These are phyloP conservation scores for Henicopernis longicauda DNA, from an alignment of 2,113 vertebrate species.

Conservation along the genomic window DNA sequence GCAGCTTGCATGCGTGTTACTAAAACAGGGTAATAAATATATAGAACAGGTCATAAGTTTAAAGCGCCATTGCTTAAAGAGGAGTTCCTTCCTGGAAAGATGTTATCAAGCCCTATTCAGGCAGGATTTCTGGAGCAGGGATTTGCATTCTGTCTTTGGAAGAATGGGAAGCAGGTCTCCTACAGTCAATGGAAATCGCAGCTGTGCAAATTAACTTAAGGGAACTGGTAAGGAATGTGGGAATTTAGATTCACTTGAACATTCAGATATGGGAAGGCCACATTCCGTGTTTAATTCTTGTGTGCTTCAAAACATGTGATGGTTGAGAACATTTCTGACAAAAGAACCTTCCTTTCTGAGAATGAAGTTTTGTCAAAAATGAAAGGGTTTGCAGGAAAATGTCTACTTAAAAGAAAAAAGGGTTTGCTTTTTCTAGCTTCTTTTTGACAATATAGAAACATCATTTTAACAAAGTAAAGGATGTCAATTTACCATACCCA, in stretches of 20 bases:
- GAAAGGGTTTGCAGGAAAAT: constrained; percentile 12
- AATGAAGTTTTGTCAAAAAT: constrained; percentile 31
- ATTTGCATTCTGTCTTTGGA: not conserved
- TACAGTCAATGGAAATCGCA: not conserved
- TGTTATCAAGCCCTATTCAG: constrained; percentile 5
- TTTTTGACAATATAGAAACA: constrained; percentile 28
- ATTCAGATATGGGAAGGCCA: not conserved
- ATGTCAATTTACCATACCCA: not conserved
- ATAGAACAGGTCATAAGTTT: not conserved
- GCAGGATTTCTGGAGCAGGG: not conserved
- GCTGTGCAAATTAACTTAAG: not conserved
- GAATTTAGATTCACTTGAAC: not conserved
- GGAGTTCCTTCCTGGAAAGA: constrained; percentile 29
- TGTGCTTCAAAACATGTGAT: not conserved
- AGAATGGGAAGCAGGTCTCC: not conserved
- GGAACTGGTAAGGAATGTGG: not conserved
- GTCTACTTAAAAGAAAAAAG: not conserved
- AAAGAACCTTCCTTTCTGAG: constrained; percentile 14
- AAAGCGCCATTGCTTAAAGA: not conserved
- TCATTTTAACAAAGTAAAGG: constrained; percentile 8
- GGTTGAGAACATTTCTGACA: constrained; percentile 27
- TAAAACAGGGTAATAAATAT: not conserved
- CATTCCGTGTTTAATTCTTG: not conserved
- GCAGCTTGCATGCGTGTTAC: not conserved
- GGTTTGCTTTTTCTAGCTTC: not conserved